phyloP scores from a whole-genome alignment of 1,140 invertebrate genomes.

The Tetraneura akinire region DNA sequence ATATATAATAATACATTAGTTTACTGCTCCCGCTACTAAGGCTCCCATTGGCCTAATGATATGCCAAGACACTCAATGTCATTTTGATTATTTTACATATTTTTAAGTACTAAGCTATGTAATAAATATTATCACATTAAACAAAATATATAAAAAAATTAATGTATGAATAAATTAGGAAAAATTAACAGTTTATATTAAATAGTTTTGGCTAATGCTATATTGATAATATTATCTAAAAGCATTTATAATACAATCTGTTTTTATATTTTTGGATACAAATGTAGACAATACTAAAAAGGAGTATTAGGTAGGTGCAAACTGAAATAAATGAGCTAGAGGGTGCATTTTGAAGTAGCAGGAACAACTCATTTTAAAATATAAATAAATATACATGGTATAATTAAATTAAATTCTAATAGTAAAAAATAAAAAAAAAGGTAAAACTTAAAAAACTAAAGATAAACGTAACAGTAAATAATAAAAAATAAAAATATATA shows the following conservation, averaged over 20 bases:
- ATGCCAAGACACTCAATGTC: conserved; percentile 50
- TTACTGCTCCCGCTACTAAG: conserved; percentile 49
- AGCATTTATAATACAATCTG: conserved; percentile 1
- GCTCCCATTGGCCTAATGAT: conserved; percentile 50
- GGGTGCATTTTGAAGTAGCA: conserved; percentile 28
- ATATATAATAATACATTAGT: conserved; percentile 26
- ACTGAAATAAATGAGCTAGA: neutral
- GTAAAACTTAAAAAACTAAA: neutral
- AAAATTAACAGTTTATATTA: neutral
- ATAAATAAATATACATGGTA: conserved; percentile 11
- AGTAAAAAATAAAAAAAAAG: too few species aligned
- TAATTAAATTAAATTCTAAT: conserved; percentile 1
- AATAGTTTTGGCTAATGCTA: neutral
- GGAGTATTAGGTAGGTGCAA: neutral
- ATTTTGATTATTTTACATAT: conserved; percentile 39
- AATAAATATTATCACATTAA: conserved; percentile 8
- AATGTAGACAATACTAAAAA: neutral
- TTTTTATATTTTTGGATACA: neutral
- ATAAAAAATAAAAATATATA: conserved; percentile 1
- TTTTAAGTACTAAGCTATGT: conserved; percentile 35
- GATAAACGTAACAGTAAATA: conserved; percentile 16
- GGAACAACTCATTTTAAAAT: conserved; percentile 25
- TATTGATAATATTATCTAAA: conserved; percentile 13
- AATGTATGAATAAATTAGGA: conserved; percentile 3
- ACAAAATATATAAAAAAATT: neutral